These are phyloP conservation scores for Fratercula arctica DNA, from an alignment of 2,797 vertebrate species.

Conservation along the genomic window DNA sequence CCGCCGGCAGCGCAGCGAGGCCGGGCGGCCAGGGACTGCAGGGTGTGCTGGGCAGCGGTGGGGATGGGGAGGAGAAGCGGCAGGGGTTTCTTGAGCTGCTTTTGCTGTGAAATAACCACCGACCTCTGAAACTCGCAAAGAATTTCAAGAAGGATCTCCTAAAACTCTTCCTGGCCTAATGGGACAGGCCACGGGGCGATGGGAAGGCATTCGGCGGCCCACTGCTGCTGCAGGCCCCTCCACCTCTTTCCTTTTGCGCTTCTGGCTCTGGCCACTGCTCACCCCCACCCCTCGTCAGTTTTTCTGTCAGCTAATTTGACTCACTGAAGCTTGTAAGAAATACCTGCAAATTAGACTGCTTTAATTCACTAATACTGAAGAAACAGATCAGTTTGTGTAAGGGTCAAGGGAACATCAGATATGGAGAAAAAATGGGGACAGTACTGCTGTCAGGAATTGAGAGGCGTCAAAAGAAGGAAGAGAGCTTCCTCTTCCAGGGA, in stretches of 20 bases:
- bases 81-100: not conserved
- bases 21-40: rapidly evolving
- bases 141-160: not conserved
- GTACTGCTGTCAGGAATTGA: not conserved
- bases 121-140: not conserved
- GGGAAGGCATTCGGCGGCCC: not conserved
- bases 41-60: no score
- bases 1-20: not conserved
- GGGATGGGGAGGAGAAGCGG: not conserved
- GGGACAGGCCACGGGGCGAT: not conserved
- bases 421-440: not conserved
- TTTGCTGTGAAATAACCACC: not conserved
- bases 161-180: not conserved
- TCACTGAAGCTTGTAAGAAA: not conserved
- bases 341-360: not conserved
- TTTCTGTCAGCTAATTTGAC: not conserved
- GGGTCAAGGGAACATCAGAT: not conserved
- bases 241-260: not conserved
- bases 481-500: not conserved
- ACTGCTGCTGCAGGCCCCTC: not conserved
- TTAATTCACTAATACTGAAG: not conserved
- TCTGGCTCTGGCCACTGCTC: not conserved
- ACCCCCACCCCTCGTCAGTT: not conserved
- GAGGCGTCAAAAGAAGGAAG: not conserved
- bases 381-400: not conserved